Evolutionary conservation across 2,113 vertebrate genomes (phyloP), one percentile per base, ranked within the genome.

Genomic region (Gracilinanus agilis): DNA sequence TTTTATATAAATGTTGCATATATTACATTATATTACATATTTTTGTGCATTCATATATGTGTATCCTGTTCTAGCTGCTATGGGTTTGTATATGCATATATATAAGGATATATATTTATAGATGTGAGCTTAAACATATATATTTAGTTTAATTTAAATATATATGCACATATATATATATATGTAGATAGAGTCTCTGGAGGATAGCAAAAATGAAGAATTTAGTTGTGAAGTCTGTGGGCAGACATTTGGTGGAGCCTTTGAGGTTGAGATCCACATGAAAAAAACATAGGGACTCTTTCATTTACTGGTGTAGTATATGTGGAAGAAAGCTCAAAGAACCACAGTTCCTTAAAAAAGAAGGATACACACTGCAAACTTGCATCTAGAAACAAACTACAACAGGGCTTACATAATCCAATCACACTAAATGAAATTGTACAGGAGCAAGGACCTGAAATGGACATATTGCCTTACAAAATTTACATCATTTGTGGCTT

Each of bases 401-500:
- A 98, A 29, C n/a, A n/a, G n/a, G 98, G 99, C 92, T 96, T 96
- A 34, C 99, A 99, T 91, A 96, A 97, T 0, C 99, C 99, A 0
- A 13, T 95, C n/a, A 99, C 99, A 0, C 98, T 99, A 98, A 99
- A 99, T 2, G 99, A 98, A 11, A 94, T 99, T 0, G 97, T 98
- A 9, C 99, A 99, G 99, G 99, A 99, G 3, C 98, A 97, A 0
- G 94, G 94, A 0, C 40, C 98, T 0, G 98, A 99, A 75, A 98
- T 97, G 0, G 67, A 99, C 25, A 96, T 97, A 0, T 99, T 99
- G 0, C 96, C 98, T 88, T 99, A 99, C 97, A 99, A 99, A 97
- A 99, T 99, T 97, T 99, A 99, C 98, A 99, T 99, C 99, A 99
- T 99, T 23, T 99, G 99, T 96, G 99, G 99, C 67, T 99, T 99